phyloP scores from a whole-genome alignment of 2,113 vertebrate genomes.

The Pao palembangensis region DNA sequence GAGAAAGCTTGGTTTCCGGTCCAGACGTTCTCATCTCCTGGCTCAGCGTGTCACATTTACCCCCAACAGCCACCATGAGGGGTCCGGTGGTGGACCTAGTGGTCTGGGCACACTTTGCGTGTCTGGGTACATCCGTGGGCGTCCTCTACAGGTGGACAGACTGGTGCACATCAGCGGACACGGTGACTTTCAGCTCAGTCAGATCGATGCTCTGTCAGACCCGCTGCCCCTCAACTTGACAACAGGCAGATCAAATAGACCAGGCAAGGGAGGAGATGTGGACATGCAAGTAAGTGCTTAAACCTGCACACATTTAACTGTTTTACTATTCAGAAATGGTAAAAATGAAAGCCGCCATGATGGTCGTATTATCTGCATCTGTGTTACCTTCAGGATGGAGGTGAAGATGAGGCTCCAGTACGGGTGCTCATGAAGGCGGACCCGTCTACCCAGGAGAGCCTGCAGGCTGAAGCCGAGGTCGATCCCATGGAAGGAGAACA shows the following conservation, averaged over 20 bases:
- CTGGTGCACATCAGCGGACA: conserved; percentile 89
- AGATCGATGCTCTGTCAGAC: conserved; percentile 86
- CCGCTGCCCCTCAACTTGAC: conserved; percentile 80
- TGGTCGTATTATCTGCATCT: background rate
- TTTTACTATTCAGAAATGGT: background rate
- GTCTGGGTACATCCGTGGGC: conserved; percentile 89
- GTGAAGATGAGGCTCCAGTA: conserved; percentile 72
- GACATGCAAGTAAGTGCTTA: conserved; percentile 74
- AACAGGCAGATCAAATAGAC: conserved; percentile 61
- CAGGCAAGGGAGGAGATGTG: conserved; percentile 69
- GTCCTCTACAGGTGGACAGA: conserved; percentile 80
- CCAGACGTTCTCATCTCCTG: conserved; percentile 83
- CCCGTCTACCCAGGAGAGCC: conserved; percentile 77
- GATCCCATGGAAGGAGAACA: conserved; percentile 98
- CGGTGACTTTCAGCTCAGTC: conserved; percentile 92
- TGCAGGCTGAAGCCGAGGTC: conserved; percentile 86
- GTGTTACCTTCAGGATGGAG: conserved; percentile 68
- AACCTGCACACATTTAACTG: background rate
- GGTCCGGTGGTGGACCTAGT: conserved; percentile 47
- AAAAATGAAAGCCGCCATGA: background rate
- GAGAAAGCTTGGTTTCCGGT: conserved; percentile 83
- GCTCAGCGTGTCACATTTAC: conserved; percentile 78
- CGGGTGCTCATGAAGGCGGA: conserved; percentile 89
- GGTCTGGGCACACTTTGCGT: conserved; percentile 84
- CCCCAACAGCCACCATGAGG: conserved; percentile 54